Conservation (phyloP, 2,113 vertebrate species). For the Nothobranchius kuhntae region DNA sequence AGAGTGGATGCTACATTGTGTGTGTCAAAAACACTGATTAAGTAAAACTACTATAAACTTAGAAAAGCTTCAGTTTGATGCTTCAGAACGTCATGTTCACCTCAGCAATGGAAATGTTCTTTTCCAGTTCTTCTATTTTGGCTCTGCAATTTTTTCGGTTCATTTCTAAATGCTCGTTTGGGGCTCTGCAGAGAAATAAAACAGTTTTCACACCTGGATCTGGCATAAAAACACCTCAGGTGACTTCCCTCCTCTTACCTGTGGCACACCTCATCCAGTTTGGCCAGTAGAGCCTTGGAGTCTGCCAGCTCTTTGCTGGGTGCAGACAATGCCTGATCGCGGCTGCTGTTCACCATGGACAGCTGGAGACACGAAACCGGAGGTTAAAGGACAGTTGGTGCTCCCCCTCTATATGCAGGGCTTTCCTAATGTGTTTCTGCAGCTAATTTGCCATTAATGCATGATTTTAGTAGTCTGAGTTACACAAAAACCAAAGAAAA, state of each 20-base stretch:
- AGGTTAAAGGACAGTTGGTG: no score
- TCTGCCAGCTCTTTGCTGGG: conserved; percentile 54
- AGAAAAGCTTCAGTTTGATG: no score
- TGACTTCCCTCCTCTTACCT: conserved; percentile 46
- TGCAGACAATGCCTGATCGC: conserved; percentile 34
- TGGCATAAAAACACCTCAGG: background rate
- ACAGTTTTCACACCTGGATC: background rate
- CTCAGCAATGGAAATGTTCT: conserved; percentile 59
- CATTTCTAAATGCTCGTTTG: conserved; percentile 29
- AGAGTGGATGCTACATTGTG: no score
- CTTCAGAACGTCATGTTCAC: conserved; percentile 35
- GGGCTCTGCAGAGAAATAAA: conserved; percentile 41
- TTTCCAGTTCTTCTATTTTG: conserved; percentile 59
- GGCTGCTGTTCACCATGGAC: conserved; percentile 52
- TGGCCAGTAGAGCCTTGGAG: conserved; percentile 48
- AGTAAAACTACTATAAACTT: no score
- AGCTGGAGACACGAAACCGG: conserved; percentile 42
- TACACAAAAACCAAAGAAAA: no score
- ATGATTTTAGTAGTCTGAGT: no score
- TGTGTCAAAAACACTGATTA: no score
- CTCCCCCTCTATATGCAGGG: no score
- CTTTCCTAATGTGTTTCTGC: no score
- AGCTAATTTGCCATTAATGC: no score
- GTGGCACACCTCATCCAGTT: conserved; percentile 55
- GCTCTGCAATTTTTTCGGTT: conserved; percentile 38